A percentile compares a stretch with the other conserved stretches of the same genome.
These are phyloP conservation scores for Thalassophryne amazonica DNA, from an alignment of 2,797 vertebrate genomes.

Conservation along the genomic window DNA sequence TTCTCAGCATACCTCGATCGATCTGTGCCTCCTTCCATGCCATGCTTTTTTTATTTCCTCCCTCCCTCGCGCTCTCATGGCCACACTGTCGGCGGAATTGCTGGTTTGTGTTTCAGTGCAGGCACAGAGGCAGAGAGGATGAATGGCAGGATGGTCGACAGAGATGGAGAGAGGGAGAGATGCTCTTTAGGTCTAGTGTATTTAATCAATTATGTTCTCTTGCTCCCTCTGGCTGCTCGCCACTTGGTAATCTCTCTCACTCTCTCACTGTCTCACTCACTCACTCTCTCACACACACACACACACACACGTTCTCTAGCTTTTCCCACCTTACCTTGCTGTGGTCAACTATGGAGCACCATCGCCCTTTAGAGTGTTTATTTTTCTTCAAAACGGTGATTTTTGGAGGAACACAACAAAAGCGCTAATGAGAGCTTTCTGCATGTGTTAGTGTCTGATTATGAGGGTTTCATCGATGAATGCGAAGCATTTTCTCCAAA, in stretches of 20 bases:
- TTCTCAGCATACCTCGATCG: constrained; percentile 19
- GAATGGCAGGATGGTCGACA: constrained; percentile 37
- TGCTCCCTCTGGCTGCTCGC: constrained; percentile 45
- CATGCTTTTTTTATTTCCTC: constrained; percentile 39
- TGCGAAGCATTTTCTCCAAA: background rate
- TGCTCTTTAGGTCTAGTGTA: constrained; percentile 55
- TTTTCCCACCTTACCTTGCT: background rate
- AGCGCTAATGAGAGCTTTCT: background rate
- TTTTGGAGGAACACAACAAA: background rate
- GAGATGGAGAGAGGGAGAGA: constrained; percentile 40
- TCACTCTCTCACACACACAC: constrained; percentile 1
- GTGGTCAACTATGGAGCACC: background rate
- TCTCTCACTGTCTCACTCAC: background rate
- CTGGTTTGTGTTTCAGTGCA: constrained; percentile 31
- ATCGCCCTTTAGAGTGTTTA: background rate
- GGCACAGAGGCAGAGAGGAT: constrained; percentile 23
- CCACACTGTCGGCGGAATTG: constrained; percentile 8
- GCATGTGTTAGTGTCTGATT: background rate
- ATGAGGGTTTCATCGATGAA: background rate
- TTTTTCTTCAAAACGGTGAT: background rate
- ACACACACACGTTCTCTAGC: background rate
- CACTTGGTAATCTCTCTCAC: constrained; percentile 32
- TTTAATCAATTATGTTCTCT: constrained; percentile 60
- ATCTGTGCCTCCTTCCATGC: constrained; percentile 29
- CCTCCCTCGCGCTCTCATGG: constrained; percentile 2